A percentile compares a stretch with the other conserved stretches of the same genome.
phyloP scores from a whole-genome alignment of 1,140 invertebrate genomes.

The Rhopalosiphum maidis region DNA sequence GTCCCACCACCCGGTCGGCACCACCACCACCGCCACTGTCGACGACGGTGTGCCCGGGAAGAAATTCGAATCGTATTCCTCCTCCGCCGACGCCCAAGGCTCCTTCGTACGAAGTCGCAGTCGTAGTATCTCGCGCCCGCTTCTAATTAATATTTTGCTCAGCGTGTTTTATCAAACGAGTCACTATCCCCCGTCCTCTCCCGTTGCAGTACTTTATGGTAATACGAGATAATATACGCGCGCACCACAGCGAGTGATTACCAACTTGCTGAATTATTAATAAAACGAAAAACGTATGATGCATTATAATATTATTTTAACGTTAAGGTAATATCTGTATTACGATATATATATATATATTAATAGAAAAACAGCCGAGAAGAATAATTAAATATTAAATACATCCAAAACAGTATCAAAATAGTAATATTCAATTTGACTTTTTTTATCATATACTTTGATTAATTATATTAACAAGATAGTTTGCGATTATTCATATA shows the following conservation, averaged over 20 bases:
- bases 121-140: background rate
- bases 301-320: background rate
- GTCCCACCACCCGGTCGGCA: background rate
- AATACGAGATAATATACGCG: background rate
- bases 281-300: background rate
- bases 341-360: background rate
- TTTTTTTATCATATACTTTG: background rate
- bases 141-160: constrained; percentile 52
- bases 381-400: background rate
- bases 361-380: no score
- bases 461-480: background rate
- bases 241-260: background rate
- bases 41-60: background rate
- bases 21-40: background rate
- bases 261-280: background rate
- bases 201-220: background rate
- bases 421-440: background rate
- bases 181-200: background rate
- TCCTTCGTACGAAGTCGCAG: background rate
- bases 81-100: background rate
- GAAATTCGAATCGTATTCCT: constrained; percentile 40
- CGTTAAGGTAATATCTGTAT: background rate
- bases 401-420: background rate
- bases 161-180: constrained; percentile 33
- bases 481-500: accelerated